phyloP scores from a whole-genome alignment of 1,140 invertebrate species.

The Caerostris extrusa region DNA sequence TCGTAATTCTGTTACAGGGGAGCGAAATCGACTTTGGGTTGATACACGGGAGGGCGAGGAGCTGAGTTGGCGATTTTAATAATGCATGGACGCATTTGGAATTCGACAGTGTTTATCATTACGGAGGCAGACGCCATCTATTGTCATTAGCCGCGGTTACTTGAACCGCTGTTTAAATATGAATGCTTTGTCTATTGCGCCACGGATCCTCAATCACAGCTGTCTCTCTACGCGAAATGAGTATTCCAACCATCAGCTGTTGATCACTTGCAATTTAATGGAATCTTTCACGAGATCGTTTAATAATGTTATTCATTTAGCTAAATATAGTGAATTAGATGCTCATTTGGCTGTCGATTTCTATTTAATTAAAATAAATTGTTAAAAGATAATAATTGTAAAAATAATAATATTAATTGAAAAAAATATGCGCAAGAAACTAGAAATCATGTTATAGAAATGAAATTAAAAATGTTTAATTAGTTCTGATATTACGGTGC shows the following conservation, averaged over 20 bases:
- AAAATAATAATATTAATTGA: too few relatives aligned
- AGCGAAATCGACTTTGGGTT: neutral
- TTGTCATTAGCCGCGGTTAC: constrained; percentile 55
- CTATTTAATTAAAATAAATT: too few relatives aligned
- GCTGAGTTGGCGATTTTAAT: constrained; percentile 35
- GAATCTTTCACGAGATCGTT: neutral
- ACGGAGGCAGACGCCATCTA: constrained; percentile 30
- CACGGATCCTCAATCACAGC: constrained; percentile 67
- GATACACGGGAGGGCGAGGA: neutral
- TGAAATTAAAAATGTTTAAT: too few relatives aligned
- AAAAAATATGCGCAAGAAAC: too few relatives aligned
- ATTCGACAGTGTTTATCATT: constrained; percentile 34
- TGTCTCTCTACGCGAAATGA: constrained; percentile 15
- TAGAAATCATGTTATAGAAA: too few relatives aligned
- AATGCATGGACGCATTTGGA: constrained; percentile 58
- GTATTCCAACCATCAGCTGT: neutral
- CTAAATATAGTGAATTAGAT: too few relatives aligned
- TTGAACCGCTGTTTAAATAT: constrained; percentile 62
- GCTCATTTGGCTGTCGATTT: too few relatives aligned
- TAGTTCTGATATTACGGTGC: too few relatives aligned
- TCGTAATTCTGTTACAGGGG: constrained; percentile 51
- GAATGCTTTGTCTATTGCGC: neutral
- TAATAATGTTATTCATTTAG: neutral
- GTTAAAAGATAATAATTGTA: too few relatives aligned
- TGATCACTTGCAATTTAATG: constrained; percentile 19